Percentiles rank a stretch among this genome's conserved stretches.
Evolutionary conservation across 2,888 invertebrate species (phyloP).

Genomic region (Allolobophora icterica): DNA sequence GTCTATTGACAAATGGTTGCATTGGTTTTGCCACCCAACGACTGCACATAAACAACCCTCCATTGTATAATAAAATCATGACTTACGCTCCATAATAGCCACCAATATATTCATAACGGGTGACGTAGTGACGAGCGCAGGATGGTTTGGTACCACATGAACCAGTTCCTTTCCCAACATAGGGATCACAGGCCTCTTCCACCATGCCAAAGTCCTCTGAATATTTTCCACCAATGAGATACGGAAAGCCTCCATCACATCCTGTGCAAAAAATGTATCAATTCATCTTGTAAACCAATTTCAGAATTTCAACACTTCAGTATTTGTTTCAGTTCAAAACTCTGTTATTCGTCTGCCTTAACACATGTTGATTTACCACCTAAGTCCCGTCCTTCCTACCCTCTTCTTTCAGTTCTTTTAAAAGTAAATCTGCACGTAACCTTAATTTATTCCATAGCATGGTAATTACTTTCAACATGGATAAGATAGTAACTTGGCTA

Average conservation of each 20-base stretch:
- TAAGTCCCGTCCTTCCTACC: not conserved
- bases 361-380: not conserved
- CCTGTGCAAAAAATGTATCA: constrained; percentile 48
- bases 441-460: not conserved
- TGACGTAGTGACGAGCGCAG: constrained; percentile 64
- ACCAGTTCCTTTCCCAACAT: constrained; percentile 62
- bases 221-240: constrained; percentile 63
- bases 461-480: not conserved
- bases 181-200: constrained; percentile 67
- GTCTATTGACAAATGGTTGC: too few relatives aligned
- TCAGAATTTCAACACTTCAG: not conserved
- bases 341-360: not conserved
- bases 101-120: constrained; percentile 67
- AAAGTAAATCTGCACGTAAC: not conserved
- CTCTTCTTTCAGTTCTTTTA: not conserved
- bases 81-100: constrained; percentile 67
- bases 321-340: not conserved
- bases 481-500: not conserved
- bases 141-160: constrained; percentile 57
- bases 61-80: not conserved
- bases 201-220: constrained; percentile 67
- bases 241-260: constrained; percentile 63
- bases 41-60: not conserved
- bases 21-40: too few relatives aligned
- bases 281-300: not conserved